Conservation (phyloP, 2,888 invertebrate genomes). For the Drosophila cracens region DNA sequence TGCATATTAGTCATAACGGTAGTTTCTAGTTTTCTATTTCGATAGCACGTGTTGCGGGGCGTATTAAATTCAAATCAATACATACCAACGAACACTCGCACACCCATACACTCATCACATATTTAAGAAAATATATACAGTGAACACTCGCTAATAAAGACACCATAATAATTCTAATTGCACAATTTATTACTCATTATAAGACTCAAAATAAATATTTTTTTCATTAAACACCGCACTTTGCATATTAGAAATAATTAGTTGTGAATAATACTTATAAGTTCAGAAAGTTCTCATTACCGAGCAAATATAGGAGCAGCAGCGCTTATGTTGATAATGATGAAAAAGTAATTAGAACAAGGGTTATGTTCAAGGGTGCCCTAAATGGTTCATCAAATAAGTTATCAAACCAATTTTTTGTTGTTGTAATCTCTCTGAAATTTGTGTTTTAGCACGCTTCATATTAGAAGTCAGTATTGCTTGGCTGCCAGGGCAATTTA, state of each 20-base stretch:
- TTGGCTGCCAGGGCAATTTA: conserved; percentile 4
- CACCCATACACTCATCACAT: not conserved
- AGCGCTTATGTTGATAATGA: not conserved
- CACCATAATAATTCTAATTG: not conserved
- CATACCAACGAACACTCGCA: not conserved
- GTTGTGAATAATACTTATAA: not conserved
- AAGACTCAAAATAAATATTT: not conserved
- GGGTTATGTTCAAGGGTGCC: not conserved
- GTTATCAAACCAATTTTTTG: conserved; percentile 25
- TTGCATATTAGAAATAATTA: not conserved
- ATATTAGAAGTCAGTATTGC: conserved; percentile 17
- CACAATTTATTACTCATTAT: not conserved
- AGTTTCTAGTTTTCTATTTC: conserved; percentile 28
- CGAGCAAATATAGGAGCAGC: not conserved
- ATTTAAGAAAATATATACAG: not conserved
- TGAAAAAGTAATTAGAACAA: not conserved
- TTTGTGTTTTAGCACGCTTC: not conserved
- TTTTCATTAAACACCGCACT: not conserved
- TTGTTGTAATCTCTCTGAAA: not conserved
- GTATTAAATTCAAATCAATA: conserved; percentile 18
- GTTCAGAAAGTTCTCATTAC: not conserved
- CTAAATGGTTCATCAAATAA: conserved; percentile 1
- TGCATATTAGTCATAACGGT: conserved; percentile 47
- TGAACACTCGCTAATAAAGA: not conserved
- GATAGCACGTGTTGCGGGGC: conserved; percentile 50